Base-by-base conservation (phyloP, 2,113 vertebrate genomes). In the Motacilla tschutschensis region DNA sequence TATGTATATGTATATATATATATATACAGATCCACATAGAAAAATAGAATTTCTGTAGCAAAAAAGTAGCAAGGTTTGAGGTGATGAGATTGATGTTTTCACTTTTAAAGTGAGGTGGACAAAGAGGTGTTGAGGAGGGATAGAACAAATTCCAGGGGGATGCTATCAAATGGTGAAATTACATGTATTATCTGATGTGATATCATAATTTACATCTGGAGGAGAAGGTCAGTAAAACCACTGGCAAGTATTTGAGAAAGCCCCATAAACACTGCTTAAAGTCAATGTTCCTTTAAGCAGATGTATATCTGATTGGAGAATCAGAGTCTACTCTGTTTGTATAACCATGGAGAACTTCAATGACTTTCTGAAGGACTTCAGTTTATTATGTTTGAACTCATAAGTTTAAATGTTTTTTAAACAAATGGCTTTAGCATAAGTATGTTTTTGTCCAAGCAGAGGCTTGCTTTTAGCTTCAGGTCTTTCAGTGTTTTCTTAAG, bases 391-490 rank as follows among this genome's bases (percentile, higher is more conserved):
- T 73, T 48, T 86, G 63, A 86, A 83, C 51, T 88, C 74, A 19
- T 79, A 88, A 83, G 78, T 72, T 84, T 73, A 89, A 91, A 81
- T 70, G 67, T 81, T 93, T 83, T 94, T 91, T 73, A 90, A 92
- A 93, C 71, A 91, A 88, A 73, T 65, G 20, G 38, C 19, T 84
- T 88, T 79, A 90, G 53, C 47, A 58, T 81, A 93, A 89, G 63
- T 76, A 84, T 79, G 44, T 48, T 93, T 93, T 86, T 73, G 51
- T 92, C 47, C 78, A 82, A 84, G 55, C 51, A 81, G 24, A 86
- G 33, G 14, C 31, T 81, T 2, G 0, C n/a, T 87, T 95, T 87
- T 55, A 82, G 64, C 65, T 92, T 77, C 2, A 0, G 17, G 41
- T 79, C 63, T 86, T 81, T 70, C 80, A 70, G 28, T 76, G 59